These are phyloP conservation scores for pig (Sus scrofa) DNA, from an alignment of 2,113 vertebrate genomes.

Conservation along the genomic window DNA sequence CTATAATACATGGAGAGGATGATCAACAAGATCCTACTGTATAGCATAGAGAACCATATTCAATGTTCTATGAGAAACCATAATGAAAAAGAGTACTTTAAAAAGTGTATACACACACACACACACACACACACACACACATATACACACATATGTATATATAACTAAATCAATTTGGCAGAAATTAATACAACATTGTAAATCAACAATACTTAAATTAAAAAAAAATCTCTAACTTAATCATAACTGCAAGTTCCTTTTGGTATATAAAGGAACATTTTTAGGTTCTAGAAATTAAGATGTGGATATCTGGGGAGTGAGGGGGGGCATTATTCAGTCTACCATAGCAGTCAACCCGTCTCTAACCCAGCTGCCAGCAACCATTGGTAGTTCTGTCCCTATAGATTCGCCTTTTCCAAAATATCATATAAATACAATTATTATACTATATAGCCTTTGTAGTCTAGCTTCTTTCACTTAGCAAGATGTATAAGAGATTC, in stretches of 20 bases:
- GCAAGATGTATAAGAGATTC: not conserved
- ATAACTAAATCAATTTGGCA: too few relatives aligned
- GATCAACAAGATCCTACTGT: too few relatives aligned
- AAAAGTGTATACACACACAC: too few relatives aligned
- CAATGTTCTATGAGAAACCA: too few relatives aligned
- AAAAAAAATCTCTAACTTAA: slow-evolving; percentile 13
- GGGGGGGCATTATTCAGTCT: not conserved
- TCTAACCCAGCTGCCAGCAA: not conserved
- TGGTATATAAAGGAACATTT: not conserved
- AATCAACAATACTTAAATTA: too few relatives aligned
- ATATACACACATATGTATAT: too few relatives aligned
- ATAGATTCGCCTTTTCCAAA: not conserved
- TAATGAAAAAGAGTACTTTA: too few relatives aligned
- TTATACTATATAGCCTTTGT: not conserved
- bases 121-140: too few relatives aligned
- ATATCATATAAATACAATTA: not conserved
- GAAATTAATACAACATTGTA: too few relatives aligned
- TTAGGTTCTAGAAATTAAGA: slow-evolving; percentile 42
- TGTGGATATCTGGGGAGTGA: not conserved
- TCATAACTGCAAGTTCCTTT: not conserved
- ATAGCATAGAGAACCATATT: too few relatives aligned
- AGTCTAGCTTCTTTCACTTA: not conserved
- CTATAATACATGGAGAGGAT: too few relatives aligned
- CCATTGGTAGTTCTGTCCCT: not conserved
- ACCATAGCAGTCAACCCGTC: not conserved